Conservation (phyloP, 2,888 invertebrate species). For the Mimas tiliae region DNA sequence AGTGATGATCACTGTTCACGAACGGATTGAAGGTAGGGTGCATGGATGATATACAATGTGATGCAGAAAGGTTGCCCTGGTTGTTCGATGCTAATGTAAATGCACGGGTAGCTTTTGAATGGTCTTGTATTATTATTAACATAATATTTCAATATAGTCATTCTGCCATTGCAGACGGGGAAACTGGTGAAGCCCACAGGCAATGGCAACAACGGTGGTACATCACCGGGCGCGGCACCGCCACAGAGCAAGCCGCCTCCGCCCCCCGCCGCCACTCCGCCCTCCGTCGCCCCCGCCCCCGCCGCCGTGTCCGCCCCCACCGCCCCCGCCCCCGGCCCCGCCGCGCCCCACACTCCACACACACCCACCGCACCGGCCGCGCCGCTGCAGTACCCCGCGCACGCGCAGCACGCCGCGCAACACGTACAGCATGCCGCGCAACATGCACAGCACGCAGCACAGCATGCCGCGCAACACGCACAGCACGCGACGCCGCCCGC, state of each 20-base stretch:
- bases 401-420: no score
- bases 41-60: no score
- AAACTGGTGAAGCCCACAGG: constrained; percentile 85
- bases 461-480: no score
- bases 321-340: constrained; percentile 31
- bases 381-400: constrained; percentile 28
- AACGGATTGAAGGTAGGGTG: no score
- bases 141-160: background rate
- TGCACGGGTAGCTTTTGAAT: no score
- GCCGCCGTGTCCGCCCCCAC: constrained; percentile 46
- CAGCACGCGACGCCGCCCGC: no score
- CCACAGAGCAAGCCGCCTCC: constrained; percentile 56
- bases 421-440: no score
- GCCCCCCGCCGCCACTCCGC: constrained; percentile 35
- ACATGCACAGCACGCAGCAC: no score
- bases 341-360: constrained; percentile 43
- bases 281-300: constrained; percentile 45
- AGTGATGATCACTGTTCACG: no score
- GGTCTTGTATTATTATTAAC: no score
- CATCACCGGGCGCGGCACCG: constrained; percentile 37
- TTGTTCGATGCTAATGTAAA: no score
- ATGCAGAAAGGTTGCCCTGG: no score
- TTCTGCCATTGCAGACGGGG: constrained; percentile 70
- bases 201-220: constrained; percentile 54
- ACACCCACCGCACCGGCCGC: constrained; percentile 49